Evolutionary conservation across 1,140 invertebrate genomes (phyloP).

Genomic region (Delia radicum): DNA sequence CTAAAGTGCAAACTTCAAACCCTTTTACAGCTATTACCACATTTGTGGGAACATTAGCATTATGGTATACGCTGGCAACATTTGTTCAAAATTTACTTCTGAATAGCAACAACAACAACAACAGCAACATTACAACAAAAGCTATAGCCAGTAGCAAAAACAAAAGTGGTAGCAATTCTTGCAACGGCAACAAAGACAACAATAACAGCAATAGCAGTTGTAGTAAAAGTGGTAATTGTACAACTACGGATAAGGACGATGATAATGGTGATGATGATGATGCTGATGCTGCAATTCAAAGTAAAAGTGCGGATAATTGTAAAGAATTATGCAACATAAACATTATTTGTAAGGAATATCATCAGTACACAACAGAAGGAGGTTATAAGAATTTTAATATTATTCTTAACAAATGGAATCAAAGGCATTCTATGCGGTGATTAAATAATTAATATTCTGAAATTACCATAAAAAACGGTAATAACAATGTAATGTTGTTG

Average conservation of each 20-base stretch:
- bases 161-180: background rate
- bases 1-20: conserved; percentile 2
- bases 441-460: conserved; percentile 3
- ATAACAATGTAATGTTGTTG: conserved; percentile 10
- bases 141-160: background rate
- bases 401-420: background rate
- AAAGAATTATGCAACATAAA: background rate
- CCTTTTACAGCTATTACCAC: conserved; percentile 6
- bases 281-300: background rate
- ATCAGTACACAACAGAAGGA: background rate
- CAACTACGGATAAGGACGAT: background rate
- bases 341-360: background rate
- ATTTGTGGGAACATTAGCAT: conserved; percentile 6
- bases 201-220: background rate
- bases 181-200: background rate
- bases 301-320: background rate
- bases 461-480: conserved; percentile 2
- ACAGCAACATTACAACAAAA: background rate
- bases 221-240: background rate
- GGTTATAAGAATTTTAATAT: background rate
- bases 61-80: background rate
- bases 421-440: conserved; percentile 10
- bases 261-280: background rate
- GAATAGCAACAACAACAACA: conserved; percentile 29
- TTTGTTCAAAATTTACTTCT: conserved; percentile 31